Percentiles rank a stretch among this genome's conserved stretches.
phyloP scores from a whole-genome alignment of 2,113 vertebrate genomes.

The Muntiacus muntjak region DNA sequence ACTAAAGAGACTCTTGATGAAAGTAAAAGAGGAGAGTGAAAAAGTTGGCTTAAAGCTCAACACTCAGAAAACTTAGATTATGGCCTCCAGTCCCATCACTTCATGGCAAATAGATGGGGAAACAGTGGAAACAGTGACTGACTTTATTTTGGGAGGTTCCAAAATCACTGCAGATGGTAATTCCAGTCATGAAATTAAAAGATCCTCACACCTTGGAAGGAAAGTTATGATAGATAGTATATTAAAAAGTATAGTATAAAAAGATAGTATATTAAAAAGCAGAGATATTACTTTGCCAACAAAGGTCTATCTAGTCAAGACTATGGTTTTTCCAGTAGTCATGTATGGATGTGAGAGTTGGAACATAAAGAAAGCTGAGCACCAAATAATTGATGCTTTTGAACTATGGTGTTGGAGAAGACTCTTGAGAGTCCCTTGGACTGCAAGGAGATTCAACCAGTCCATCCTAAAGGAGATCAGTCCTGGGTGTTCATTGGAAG shows the following conservation, averaged over 20 bases:
- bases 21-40: background rate
- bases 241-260: no score
- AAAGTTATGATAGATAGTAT: background rate
- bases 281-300: background rate
- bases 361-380: background rate
- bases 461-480: background rate
- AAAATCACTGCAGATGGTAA: background rate
- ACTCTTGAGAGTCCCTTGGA: background rate
- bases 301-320: background rate
- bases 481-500: background rate
- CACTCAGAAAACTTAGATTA: background rate
- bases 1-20: background rate
- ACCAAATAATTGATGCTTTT: background rate
- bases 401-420: background rate
- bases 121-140: background rate
- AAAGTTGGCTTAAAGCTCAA: background rate
- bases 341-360: background rate
- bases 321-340: background rate
- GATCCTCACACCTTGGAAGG: accelerated
- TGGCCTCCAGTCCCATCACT: background rate
- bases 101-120: background rate
- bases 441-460: background rate
- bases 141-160: background rate
- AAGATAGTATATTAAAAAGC: background rate
- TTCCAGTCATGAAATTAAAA: background rate